Percentiles rank a stretch among this genome's conserved stretches.
phyloP scores from a whole-genome alignment of 2,113 vertebrate genomes.

The Strix aluco region DNA sequence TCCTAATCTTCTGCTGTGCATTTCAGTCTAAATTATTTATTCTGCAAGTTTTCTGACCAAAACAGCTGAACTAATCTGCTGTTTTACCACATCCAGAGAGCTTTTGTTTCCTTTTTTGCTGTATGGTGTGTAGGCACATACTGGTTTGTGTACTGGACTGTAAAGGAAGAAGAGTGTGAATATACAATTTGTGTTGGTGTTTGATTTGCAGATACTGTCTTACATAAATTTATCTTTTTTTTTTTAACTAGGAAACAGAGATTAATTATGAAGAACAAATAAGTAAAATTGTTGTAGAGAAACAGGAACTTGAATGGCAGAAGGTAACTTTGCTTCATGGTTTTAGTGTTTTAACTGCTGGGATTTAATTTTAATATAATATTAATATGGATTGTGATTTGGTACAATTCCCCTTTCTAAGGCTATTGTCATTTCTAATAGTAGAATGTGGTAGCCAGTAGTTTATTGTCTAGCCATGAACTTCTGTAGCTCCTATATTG shows the following conservation, averaged over 20 bases:
- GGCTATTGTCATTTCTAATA: background rate
- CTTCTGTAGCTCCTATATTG: background rate
- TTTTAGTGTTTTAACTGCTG: background rate
- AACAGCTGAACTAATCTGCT: background rate
- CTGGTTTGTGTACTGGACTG: background rate
- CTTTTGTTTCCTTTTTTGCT: background rate
- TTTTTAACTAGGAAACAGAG: constrained; percentile 83
- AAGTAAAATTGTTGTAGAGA: constrained; percentile 86
- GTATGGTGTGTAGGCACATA: background rate
- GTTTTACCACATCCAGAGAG: background rate
- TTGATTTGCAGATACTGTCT: background rate
- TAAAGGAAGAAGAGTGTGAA: background rate
- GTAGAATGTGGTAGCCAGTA: background rate
- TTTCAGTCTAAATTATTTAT: background rate
- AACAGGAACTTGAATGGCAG: constrained; percentile 92
- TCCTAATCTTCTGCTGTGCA: background rate
- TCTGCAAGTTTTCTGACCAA: background rate
- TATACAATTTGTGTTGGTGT: background rate
- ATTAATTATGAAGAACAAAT: constrained; percentile 86
- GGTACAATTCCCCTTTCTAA: background rate
- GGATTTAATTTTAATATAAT: background rate
- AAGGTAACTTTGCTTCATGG: constrained; percentile 66
- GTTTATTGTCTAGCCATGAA: background rate
- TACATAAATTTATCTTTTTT: background rate
- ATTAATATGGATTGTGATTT: background rate